phyloP scores from a whole-genome alignment of 1,140 invertebrate species.

The Vollenhovia emeryi region DNA sequence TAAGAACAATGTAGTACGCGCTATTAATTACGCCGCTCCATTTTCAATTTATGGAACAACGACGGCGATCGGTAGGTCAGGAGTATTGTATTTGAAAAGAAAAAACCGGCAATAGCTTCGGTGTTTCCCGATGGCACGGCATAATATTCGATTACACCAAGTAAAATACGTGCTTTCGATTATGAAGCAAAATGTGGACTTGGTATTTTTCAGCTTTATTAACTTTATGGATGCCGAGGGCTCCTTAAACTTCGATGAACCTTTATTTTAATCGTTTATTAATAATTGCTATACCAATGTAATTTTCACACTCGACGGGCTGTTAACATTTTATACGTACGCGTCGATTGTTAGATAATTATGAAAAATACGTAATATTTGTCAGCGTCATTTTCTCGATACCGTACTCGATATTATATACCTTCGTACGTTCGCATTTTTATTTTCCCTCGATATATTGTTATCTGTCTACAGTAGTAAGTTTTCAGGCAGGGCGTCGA shows the following conservation, averaged over 20 bases:
- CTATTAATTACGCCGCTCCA: constrained; percentile 57
- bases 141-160: background rate
- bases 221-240: background rate
- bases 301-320: background rate
- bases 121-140: background rate
- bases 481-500: constrained; percentile 34
- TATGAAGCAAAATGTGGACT: background rate
- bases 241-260: background rate
- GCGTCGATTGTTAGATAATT: background rate
- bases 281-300: background rate
- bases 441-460: background rate
- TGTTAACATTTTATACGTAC: background rate
- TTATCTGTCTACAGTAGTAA: constrained; percentile 10
- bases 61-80: constrained; percentile 5
- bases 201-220: constrained; percentile 5
- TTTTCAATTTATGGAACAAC: constrained; percentile 50
- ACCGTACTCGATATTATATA: background rate
- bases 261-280: background rate
- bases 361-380: background rate
- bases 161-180: background rate
- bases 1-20: constrained; percentile 48
- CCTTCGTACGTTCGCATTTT: background rate
- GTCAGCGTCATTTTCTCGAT: background rate
- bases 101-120: background rate
- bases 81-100: constrained; percentile 7